These are phyloP conservation scores for Coenonympha glycerion DNA, from an alignment of 2,888 invertebrate genomes.

Conservation along the genomic window DNA sequence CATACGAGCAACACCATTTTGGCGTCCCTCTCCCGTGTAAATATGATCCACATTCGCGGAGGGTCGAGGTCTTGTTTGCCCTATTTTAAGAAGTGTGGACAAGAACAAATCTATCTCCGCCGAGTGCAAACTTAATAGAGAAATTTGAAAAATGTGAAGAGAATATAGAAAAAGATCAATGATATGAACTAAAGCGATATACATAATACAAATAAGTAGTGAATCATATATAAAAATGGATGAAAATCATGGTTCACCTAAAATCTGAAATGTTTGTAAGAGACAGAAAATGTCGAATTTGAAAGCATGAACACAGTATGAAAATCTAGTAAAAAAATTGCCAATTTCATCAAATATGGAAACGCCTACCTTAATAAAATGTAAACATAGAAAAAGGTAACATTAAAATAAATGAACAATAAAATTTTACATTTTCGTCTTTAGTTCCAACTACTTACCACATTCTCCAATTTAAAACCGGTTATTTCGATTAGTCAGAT, in stretches of 20 bases:
- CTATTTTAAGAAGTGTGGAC: constrained; percentile 51
- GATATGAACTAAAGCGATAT: not conserved
- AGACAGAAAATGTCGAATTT: no score
- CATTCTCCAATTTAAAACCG: not conserved
- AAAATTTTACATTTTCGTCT: not conserved
- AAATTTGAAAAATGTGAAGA: constrained; percentile 5
- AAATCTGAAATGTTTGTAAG: no score
- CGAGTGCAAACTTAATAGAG: constrained; percentile 37
- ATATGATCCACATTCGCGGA: constrained; percentile 58
- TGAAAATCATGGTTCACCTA: no score
- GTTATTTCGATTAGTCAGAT: not conserved
- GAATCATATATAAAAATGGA: no score
- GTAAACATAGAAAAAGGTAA: not conserved
- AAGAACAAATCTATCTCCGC: constrained; percentile 41
- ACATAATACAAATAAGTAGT: no score
- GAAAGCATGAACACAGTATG: no score
- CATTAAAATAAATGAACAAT: not conserved
- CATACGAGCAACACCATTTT: constrained; percentile 47
- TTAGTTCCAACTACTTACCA: not conserved
- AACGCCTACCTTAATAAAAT: no score
- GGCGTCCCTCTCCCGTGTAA: constrained; percentile 51
- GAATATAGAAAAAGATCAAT: not conserved
- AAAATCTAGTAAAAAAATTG: no score
- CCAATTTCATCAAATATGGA: no score
- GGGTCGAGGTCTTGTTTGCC: constrained; percentile 53